Evolutionary conservation across 2,113 vertebrate genomes (phyloP).

Genomic region (Rhea pennata): DNA sequence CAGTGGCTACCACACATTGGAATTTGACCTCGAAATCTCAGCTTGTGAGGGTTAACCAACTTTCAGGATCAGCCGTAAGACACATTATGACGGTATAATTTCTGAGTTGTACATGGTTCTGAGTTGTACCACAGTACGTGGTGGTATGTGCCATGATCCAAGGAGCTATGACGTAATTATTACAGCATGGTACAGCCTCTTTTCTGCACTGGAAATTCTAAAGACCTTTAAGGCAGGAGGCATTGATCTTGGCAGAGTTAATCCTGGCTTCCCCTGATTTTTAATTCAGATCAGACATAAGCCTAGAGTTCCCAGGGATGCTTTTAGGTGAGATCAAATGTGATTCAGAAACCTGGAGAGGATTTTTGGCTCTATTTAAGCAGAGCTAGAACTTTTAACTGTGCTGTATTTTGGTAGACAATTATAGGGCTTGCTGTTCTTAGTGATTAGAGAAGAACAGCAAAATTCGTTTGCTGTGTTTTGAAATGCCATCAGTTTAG

Average conservation of each 20-base stretch:
- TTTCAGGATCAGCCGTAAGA: not conserved
- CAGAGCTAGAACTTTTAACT: not conserved
- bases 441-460: not conserved
- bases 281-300: not conserved
- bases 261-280: not conserved
- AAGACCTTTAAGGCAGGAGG: not conserved
- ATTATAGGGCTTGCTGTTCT: not conserved
- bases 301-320: not conserved
- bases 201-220: not conserved
- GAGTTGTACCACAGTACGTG: not conserved
- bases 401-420: not conserved
- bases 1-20: fast-evolving
- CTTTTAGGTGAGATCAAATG: not conserved
- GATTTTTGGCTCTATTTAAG: not conserved
- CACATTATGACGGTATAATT: not conserved
- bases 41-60: not conserved
- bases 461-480: not conserved
- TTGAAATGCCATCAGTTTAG: not conserved
- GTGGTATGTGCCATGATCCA: not conserved
- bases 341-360: not conserved
- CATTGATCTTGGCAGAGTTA: not conserved
- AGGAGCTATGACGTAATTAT: not conserved
- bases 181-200: not conserved
- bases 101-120: not conserved
- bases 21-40: not conserved